Evolutionary conservation across 2,797 vertebrate species (phyloP).

Genomic region (Myotis pilosus): DNA sequence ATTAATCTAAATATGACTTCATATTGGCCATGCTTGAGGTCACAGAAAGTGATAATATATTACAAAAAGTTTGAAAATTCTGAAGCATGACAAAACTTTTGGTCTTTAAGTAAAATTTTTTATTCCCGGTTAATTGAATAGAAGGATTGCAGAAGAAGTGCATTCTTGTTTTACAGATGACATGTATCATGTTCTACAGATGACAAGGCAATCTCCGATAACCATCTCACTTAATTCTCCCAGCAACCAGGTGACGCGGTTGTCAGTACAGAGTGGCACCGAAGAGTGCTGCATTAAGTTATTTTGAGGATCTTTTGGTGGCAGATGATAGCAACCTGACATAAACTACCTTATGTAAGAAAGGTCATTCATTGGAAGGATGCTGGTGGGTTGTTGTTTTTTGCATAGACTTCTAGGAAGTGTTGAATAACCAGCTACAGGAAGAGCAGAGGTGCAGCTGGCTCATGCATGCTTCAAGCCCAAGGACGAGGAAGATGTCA

Average conservation of each 20-base stretch:
- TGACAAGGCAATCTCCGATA: background rate
- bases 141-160: conserved; percentile 6
- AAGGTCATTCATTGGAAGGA: background rate
- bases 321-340: background rate
- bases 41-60: background rate
- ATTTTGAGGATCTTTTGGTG: background rate
- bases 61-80: background rate
- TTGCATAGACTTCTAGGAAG: background rate
- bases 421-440: background rate
- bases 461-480: background rate
- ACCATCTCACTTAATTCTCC: background rate
- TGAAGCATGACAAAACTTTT: background rate
- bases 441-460: background rate
- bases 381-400: background rate
- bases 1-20: background rate
- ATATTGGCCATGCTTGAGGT: background rate
- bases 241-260: background rate
- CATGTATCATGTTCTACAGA: background rate
- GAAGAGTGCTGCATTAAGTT: background rate
- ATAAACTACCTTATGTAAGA: background rate
- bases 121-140: background rate
- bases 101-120: conserved; percentile 21
- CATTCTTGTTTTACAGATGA: background rate
- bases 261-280: background rate
- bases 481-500: background rate